Base-by-base conservation (phyloP, 2,113 vertebrate genomes). In the Terrapene triunguis region DNA sequence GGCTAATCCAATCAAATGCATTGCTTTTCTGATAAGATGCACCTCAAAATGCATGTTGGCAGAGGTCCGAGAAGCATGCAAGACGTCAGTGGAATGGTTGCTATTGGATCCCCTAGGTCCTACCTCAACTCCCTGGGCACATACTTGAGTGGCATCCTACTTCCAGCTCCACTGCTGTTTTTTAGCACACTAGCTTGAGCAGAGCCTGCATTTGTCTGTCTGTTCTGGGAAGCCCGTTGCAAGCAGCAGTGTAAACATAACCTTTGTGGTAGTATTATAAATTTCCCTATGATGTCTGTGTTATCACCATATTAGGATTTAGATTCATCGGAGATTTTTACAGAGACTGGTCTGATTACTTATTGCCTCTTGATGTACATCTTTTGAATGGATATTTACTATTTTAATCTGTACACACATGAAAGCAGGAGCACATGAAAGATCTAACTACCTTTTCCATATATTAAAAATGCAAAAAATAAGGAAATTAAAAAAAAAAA, bases 211-310 rank as follows among this genome's bases (percentile, higher is more conserved):
- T 62, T 13, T 62, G 57, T 32, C 57, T 54, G 53, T 54, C 54
- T 13, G 27, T 59, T 6, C 57, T 59, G 27, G 27, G 57, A 59
- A 59, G 57, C 25, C 55, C 55, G 27, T 4, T 57, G 24, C 24
- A 25, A 57, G 55, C 25, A 11, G 55, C 57, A 59, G 27, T 29
- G 27, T 59, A 59, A 24, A 29, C 57, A 59, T 62, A 62, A 12
- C 29, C 57, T 62, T 6, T 32, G 29, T 32, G 29, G 17, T 32
- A 32, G 0, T 17, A 8, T 76, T 51, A 3, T 3, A 82, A 1
- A 1, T 2, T 4, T 5, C 13, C 79, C 3, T 54, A n/a, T 82
- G 76, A 76, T 10, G 29, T 3, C 17, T 2, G 10, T 38, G 32
- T 10, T 65, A 4, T 1, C 74, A 32, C 6, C 3, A 16, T 81